Percentiles rank a stretch among this genome's conserved stretches.
phyloP scores from a whole-genome alignment of 2,888 invertebrate genomes.

The Parthenolecanium corni region DNA sequence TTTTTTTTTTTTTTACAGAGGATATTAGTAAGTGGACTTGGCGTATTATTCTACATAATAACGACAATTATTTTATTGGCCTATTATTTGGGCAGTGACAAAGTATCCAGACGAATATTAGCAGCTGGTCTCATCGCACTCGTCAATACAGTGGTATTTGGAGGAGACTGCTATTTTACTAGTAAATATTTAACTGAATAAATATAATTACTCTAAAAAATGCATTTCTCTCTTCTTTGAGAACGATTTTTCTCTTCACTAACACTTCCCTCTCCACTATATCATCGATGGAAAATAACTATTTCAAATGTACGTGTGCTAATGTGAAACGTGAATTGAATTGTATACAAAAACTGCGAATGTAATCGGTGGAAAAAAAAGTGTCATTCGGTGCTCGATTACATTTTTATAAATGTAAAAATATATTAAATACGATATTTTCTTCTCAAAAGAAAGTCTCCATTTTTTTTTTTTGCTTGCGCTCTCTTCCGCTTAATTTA shows the following conservation, averaged over 20 bases:
- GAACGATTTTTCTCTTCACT: too few species aligned
- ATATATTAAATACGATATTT: too few species aligned
- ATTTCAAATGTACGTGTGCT: too few species aligned
- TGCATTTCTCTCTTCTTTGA: too few species aligned
- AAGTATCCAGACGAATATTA: constrained; percentile 17
- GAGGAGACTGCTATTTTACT: constrained; percentile 13
- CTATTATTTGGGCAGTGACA: not conserved
- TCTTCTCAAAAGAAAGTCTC: too few species aligned
- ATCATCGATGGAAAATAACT: too few species aligned
- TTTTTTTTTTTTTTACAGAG: constrained; percentile 3
- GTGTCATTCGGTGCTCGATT: not conserved
- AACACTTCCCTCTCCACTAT: too few species aligned
- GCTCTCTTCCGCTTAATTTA: too few species aligned
- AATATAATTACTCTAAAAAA: not conserved
- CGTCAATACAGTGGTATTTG: constrained; percentile 12
- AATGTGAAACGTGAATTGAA: not conserved
- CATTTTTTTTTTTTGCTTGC: too few species aligned
- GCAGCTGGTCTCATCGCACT: constrained; percentile 16
- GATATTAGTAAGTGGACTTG: constrained; percentile 10
- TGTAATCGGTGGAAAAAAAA: not conserved
- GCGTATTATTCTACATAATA: constrained; percentile 4
- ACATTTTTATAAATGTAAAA: not conserved
- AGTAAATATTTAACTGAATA: constrained; percentile 14
- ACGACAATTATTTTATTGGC: constrained; percentile 8
- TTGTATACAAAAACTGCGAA: not conserved